A percentile compares a stretch with the other conserved stretches of the same genome.
Evolutionary conservation across 1,140 invertebrate species (phyloP).

Genomic region (Homalodisca vitripennis): DNA sequence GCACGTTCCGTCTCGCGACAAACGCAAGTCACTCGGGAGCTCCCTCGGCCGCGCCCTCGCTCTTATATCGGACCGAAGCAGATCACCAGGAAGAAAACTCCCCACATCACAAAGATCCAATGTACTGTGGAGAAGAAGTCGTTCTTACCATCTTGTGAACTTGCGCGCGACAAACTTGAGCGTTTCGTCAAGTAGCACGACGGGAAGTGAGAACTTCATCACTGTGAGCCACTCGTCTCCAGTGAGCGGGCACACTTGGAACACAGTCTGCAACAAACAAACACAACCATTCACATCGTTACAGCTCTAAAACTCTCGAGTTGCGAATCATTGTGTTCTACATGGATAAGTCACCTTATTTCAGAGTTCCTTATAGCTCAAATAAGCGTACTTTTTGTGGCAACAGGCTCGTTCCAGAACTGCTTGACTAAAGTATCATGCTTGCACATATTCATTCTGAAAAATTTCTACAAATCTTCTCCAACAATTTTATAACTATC

Average conservation of each 20-base stretch:
- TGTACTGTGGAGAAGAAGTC: constrained; percentile 69
- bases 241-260: constrained; percentile 97
- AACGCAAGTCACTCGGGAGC: neutral
- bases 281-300: constrained; percentile 26
- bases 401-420: too few relatives aligned
- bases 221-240: constrained; percentile 97
- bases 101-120: constrained; percentile 89
- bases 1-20: too few relatives aligned
- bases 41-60: neutral
- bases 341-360: too few relatives aligned
- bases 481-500: too few relatives aligned
- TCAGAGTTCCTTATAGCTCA: too few relatives aligned
- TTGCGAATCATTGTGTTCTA: too few relatives aligned
- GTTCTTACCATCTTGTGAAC: constrained; percentile 92
- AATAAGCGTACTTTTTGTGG: too few relatives aligned
- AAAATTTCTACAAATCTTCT: too few relatives aligned
- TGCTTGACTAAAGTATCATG: too few relatives aligned
- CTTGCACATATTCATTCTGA: too few relatives aligned
- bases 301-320: too few relatives aligned
- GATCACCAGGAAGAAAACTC: constrained; percentile 78
- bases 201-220: constrained; percentile 99
- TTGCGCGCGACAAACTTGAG: constrained; percentile 99
- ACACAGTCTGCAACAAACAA: constrained; percentile 76
- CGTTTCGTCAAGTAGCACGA: constrained; percentile 98
- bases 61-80: constrained; percentile 45